Evolutionary conservation across 2,797 vertebrate species (phyloP), one percentile per base, ranked within the genome.

Genomic region (Parotocinclus haroldoi): DNA sequence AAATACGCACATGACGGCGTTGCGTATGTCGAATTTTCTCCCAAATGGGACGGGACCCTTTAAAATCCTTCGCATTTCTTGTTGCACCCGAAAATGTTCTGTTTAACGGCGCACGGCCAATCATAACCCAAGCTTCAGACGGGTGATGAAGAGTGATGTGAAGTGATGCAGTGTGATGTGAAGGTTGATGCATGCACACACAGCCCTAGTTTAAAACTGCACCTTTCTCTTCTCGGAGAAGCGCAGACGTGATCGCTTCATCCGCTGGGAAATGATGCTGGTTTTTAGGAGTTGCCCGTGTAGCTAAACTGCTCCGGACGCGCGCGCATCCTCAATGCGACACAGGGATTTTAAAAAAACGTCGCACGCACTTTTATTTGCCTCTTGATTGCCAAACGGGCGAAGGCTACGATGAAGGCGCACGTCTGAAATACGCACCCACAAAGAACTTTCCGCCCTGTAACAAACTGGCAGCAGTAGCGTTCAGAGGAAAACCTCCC

Each of bases 211-310:
- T 77, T 61, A 44, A 44, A 74, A 69, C 72, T 72, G 72, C 76
- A 77, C 76, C 76, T 77, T 72, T 68, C 69, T 74, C 38, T 63
- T 66, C 48, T 58, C 52, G 57, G 65, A 68, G 72, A 62, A 56
- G 75, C 72, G 49, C 58, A 53, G 42, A 65, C 62, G 61, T 64
- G 53, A 62, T 57, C 55, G 46, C 48, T 11, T 61, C 68, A 48
- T 18, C 48, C 50, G 45, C 36, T 38, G 16, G 42, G 55, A 45
- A 42, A 40, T 44, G 46, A 19, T 3, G 36, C 17, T 39, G 62
- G 56, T 69, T 62, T 27, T 27, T 56, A 37, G 40, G 51, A 11
- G 19, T 13, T 37, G 45, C 38, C 60, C 40, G 48, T 50, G 42
- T 36, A 42, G 39, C 68, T 54, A 45, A 74, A 65, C 55, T 51